Evolutionary conservation across 2,113 vertebrate species (phyloP).

Genomic region (Alethe castanea): DNA sequence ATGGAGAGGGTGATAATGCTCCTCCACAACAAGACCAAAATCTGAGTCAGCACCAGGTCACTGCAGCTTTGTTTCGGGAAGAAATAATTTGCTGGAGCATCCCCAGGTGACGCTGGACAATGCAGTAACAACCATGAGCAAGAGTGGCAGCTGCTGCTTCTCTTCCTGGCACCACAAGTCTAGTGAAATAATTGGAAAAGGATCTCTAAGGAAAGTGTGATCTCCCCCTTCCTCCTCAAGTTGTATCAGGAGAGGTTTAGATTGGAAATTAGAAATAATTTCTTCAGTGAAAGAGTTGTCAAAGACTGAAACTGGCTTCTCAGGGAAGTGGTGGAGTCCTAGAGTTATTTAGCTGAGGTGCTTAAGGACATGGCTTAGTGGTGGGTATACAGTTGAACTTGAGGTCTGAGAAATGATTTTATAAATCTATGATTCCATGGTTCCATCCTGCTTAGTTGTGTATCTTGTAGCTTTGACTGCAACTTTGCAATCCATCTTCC

Average conservation of each 20-base stretch:
- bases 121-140: background rate
- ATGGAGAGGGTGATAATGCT: background rate
- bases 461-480: background rate
- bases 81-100: background rate
- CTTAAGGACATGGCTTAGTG: background rate
- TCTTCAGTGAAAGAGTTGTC: background rate
- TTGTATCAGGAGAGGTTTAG: background rate
- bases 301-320: background rate
- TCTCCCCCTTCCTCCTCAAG: background rate
- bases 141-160: background rate
- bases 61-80: background rate
- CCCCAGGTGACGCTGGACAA: background rate
- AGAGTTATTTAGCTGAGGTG: background rate
- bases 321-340: background rate
- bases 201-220: accelerated
- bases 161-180: background rate
- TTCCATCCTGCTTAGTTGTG: background rate
- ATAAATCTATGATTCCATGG: background rate
- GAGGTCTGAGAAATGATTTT: background rate
- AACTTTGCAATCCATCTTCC: background rate
- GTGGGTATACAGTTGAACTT: background rate
- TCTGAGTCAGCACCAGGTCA: background rate
- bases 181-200: background rate
- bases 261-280: background rate
- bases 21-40: background rate